Percentiles rank a stretch among this genome's conserved stretches.
These are phyloP conservation scores for Stomatorhinus walkeri DNA, from an alignment of 2,797 vertebrate genomes.

Conservation along the genomic window DNA sequence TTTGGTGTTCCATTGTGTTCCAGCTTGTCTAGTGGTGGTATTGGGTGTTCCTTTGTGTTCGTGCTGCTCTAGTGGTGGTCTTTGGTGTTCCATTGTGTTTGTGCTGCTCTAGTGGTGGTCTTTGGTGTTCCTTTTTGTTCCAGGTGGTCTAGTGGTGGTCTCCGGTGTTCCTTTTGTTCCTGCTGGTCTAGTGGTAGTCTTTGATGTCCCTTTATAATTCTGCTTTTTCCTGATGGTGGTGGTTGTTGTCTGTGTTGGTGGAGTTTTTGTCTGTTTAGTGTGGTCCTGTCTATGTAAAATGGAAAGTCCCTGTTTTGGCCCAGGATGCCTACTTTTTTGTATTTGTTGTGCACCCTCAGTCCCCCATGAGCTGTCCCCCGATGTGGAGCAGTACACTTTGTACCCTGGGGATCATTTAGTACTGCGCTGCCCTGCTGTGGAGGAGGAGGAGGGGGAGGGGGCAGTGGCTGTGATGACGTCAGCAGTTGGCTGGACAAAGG, in stretches of 20 bases:
- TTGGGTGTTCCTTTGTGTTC: too few species aligned
- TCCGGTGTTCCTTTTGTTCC: not conserved
- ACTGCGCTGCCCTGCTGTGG: conserved; percentile 67
- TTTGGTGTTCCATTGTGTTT: too few species aligned
- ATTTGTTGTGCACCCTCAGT: conserved; percentile 42
- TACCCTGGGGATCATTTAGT: conserved; percentile 76
- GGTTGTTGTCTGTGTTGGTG: not conserved
- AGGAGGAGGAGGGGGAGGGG: conserved; percentile 56
- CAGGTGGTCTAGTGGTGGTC: not conserved
- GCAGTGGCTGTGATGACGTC: conserved; percentile 41
- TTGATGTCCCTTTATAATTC: not conserved
- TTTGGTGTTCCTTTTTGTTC: not conserved
- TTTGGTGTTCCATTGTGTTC: not conserved
- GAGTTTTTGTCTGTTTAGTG: not conserved
- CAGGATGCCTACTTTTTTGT: not conserved
- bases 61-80: too few species aligned
- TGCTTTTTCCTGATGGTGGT: not conserved
- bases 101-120: not conserved
- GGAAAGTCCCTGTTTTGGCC: not conserved
- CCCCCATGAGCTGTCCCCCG: conserved; percentile 57
- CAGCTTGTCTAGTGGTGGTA: not conserved
- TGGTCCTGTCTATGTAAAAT: not conserved
- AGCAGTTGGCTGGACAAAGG: conserved; percentile 89
- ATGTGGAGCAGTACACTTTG: conserved; percentile 69
- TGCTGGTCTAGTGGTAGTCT: not conserved